Base-by-base conservation (phyloP, 2,797 vertebrate genomes). In the Characodon lateralis region DNA sequence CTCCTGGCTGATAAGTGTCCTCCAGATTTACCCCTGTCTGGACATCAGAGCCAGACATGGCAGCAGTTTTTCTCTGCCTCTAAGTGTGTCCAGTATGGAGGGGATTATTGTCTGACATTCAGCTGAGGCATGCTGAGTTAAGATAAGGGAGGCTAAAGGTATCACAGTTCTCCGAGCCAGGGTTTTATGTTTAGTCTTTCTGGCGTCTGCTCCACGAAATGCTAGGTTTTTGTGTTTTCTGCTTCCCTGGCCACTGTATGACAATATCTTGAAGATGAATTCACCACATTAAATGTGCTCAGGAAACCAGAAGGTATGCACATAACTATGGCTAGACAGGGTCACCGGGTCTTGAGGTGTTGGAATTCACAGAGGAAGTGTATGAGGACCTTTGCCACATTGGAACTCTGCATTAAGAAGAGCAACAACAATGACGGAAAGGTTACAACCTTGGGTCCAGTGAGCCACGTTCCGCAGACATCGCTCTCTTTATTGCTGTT, bases 21-120 rank as follows among this genome's bases (percentile, higher is more conserved):
- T 78, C 73, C 74, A 59, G 80, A 78, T 87, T 79, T 59, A 77
- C 73, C 58, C 46, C 55, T 51, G 55, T 24, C 28, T 78, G 48
- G 35, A 84, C 80, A 74, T 71, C 78, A 78, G 71, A 83, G 71
- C 16, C 73, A 80, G 73, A 80, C 55, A 70, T 7, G 18, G 39
- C 56, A 56, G 73, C 65, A 78, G 79, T 58, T 53, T 83, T 43
- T 82, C 74, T 81, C 31, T 83, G 31, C 43, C n/a, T 78, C 77
- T 51, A 71, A 88, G 72, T 85, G 81, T 82, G 83, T 91, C 88
- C 80, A 85, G 63, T 70, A 74, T 69, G 73, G 66, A 78, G 55
- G 35, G 78, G 92, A 92, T 92, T 90, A 89, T 28, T 74, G 70
- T 61, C 82, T 89, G 92, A 89, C 91, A 89, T 58, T 80, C 81